Evolutionary conservation across 2,113 vertebrate species (phyloP), one percentile per base, ranked within the genome.

Genomic region (Eulacestoma nigropectus): DNA sequence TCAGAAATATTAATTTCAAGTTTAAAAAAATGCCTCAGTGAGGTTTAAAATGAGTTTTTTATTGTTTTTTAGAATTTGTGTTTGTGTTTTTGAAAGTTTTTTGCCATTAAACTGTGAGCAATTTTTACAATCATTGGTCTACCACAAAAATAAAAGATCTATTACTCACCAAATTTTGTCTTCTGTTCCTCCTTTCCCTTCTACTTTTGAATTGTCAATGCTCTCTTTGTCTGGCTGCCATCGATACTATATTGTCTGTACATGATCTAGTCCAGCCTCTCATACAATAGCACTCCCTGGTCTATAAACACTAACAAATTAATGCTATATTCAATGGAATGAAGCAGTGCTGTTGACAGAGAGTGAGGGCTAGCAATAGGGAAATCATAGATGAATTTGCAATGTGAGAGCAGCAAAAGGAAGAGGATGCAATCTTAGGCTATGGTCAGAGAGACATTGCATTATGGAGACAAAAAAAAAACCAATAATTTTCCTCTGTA

Each of bases 241-340:
- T 41, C 0, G 1, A 77, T 67, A 84, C 60, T 87, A 59, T 41
- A 72, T 84, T 89, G 60, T 84, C 62, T 94, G 49, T 68, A 30
- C 69, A n/a, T 22, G 60, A 69, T 81, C 56, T 68, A 44, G 80
- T 53, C 81, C 87, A 84, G 0, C 47, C 81, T 78, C 86, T 81
- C 60, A 52, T 35, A 84, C 89, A 92, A 44, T n/a, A 89, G 68
- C 59, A 35, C 56, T 70, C 56, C 26, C 83, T 93, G 59, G 9
- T 60, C 91, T 94, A 79, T 75, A 95, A 95, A 90, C 76, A 91
- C 91, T 55, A 74, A 90, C 47, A 91, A 92, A 95, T 95, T 93
- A 95, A 90, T 94, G 52, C 62, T 82, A 2, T 52, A 72, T 84
- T 92, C 18, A 10, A 13, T 53, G 80, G 44, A 64, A 79, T 56